Evolutionary conservation across 2,888 invertebrate genomes (phyloP).

Genomic region (Lasiommata megera): DNA sequence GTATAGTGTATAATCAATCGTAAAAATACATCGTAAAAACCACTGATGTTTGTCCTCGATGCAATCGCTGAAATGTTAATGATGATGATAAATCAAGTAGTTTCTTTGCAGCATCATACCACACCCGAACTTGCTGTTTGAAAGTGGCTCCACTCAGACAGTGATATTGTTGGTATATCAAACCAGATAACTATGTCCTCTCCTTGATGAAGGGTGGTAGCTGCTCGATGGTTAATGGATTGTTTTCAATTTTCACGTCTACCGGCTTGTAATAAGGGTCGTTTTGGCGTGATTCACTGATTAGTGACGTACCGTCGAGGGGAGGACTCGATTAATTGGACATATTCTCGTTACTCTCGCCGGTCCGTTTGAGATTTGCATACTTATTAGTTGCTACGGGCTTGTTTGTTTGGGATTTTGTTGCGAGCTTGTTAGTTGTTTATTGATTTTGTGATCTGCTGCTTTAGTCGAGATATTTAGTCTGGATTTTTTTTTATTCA

Average conservation of each 20-base stretch:
- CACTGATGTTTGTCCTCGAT: too few species aligned
- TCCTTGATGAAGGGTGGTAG: neutral
- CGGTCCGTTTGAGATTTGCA: slow-evolving; percentile 65
- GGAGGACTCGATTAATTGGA: slow-evolving; percentile 30
- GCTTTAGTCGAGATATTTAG: neutral
- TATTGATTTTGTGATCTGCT: slow-evolving; percentile 22
- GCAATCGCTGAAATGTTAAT: too few species aligned
- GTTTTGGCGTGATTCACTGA: neutral
- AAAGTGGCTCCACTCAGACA: too few species aligned
- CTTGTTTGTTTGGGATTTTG: slow-evolving; percentile 44
- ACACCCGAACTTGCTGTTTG: too few species aligned
- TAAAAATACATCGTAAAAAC: too few species aligned
- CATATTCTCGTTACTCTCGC: slow-evolving; percentile 46
- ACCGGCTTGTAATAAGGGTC: neutral
- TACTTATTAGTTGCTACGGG: slow-evolving; percentile 51
- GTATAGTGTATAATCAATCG: too few species aligned
- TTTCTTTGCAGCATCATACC: too few species aligned
- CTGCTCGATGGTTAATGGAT: neutral
- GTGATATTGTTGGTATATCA: too few species aligned
- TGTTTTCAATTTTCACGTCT: slow-evolving; percentile 7
- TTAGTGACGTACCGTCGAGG: slow-evolving; percentile 7
- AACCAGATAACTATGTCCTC: neutral
- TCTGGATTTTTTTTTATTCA: neutral
- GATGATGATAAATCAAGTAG: too few species aligned
- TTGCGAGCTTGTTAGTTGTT: slow-evolving; percentile 20